These are phyloP conservation scores for Nannoperca obscura DNA, from an alignment of 2,797 vertebrate species.

Conservation along the genomic window DNA sequence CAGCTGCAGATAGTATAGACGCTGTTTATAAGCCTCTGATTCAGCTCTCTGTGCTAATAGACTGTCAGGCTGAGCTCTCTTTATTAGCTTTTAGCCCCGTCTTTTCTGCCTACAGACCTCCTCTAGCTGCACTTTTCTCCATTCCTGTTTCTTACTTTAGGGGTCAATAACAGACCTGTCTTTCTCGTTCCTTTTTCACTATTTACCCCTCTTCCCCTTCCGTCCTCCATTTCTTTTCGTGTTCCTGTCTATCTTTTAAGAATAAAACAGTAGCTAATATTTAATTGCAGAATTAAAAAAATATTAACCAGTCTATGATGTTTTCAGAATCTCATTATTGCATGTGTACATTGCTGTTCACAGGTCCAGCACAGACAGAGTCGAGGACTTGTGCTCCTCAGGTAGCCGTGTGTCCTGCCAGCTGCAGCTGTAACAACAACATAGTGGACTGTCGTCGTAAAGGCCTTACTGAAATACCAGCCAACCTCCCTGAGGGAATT, in stretches of 20 bases:
- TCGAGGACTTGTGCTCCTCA: slow-evolving; percentile 91
- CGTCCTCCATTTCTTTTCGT: slow-evolving; percentile 1
- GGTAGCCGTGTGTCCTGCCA: slow-evolving; percentile 91
- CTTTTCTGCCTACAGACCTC: slow-evolving; percentile 23
- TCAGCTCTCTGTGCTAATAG: slow-evolving; percentile 72
- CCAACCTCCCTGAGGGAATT: slow-evolving; percentile 94
- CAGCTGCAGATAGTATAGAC: slow-evolving; percentile 61
- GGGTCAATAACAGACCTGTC: background rate
- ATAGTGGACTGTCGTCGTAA: slow-evolving; percentile 97
- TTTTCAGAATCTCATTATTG: background rate
- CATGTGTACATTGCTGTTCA: background rate
- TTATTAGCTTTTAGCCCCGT: slow-evolving; percentile 60
- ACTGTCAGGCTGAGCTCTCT: slow-evolving; percentile 63
- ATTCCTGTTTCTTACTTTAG: background rate
- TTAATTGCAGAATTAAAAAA: background rate
- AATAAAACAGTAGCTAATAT: slow-evolving; percentile 1
- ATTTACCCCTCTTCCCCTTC: background rate
- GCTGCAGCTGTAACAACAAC: slow-evolving; percentile 97
- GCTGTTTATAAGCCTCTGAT: slow-evolving; percentile 72
- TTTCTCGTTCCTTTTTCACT: background rate
- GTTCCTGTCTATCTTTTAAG: background rate
- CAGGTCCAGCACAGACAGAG: slow-evolving; percentile 89
- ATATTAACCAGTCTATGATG: no score
- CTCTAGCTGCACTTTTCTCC: slow-evolving; percentile 1
- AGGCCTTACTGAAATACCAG: slow-evolving; percentile 92